A percentile compares a stretch with the other conserved stretches of the same genome.
Conservation (phyloP, 2,888 invertebrate species). For the Eurytoma californica region DNA sequence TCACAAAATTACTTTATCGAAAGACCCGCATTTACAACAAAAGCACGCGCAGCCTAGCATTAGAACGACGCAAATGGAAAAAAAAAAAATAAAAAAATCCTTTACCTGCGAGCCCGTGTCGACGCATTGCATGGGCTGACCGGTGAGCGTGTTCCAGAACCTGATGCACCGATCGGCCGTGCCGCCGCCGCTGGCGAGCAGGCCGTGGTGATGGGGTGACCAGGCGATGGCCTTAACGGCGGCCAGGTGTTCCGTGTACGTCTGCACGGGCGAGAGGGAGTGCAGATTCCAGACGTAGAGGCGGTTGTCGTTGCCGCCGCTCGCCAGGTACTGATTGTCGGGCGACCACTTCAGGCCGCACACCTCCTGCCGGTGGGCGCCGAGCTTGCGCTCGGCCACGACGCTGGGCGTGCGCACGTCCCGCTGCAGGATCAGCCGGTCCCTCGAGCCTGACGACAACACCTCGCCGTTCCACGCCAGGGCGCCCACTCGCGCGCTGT, state of each 20-base stretch:
- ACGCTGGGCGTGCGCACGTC: constrained; percentile 91
- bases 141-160: constrained; percentile 99
- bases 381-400: constrained; percentile 87
- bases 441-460: constrained; percentile 95
- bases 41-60: too few relatives aligned
- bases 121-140: constrained; percentile 98
- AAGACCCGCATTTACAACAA: too few relatives aligned
- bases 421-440: constrained; percentile 93
- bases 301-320: constrained; percentile 98
- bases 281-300: constrained; percentile 95
- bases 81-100: too few relatives aligned
- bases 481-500: constrained; percentile 94
- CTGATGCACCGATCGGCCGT: constrained; percentile 97
- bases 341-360: constrained; percentile 99
- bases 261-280: constrained; percentile 92
- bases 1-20: too few relatives aligned
- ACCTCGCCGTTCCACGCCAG: constrained; percentile 99
- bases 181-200: constrained; percentile 98
- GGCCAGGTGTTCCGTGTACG: constrained; percentile 96
- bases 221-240: constrained; percentile 99
- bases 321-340: constrained; percentile 97
- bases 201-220: constrained; percentile 99
- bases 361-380: constrained; percentile 96
- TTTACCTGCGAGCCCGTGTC: constrained; percentile 94
- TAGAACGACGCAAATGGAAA: too few relatives aligned